phyloP scores from a whole-genome alignment of 2,113 vertebrate species.

The Perca fluviatilis region DNA sequence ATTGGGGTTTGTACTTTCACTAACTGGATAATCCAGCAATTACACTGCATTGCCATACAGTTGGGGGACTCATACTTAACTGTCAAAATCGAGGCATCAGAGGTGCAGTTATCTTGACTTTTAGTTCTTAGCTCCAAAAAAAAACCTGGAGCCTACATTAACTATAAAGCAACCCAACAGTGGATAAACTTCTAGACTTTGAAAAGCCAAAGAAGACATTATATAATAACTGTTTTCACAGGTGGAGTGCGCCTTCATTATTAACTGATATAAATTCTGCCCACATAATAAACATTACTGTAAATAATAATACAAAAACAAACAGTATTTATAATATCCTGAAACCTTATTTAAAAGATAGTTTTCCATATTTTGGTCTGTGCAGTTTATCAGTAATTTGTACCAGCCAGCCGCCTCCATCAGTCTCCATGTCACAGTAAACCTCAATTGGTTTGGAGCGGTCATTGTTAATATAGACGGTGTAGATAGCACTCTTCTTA shows the following conservation, averaged over 20 bases:
- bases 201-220: not conserved
- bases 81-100: not conserved
- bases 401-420: slow-evolving; percentile 91
- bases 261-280: not conserved
- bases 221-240: not conserved
- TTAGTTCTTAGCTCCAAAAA: not conserved
- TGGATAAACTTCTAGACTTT: not conserved
- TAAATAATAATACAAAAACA: not conserved
- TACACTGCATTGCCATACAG: not conserved
- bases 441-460: slow-evolving; percentile 82
- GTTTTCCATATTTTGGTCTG: not conserved
- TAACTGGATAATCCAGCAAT: too few relatives aligned
- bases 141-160: not conserved
- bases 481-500: slow-evolving; percentile 82
- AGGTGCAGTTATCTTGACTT: not conserved
- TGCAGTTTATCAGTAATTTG: slow-evolving; percentile 41
- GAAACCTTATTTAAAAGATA: not conserved
- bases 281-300: not conserved
- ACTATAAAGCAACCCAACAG: not conserved
- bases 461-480: slow-evolving; percentile 84
- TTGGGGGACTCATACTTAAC: not conserved
- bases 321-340: not conserved
- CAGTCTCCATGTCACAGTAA: slow-evolving; percentile 91
- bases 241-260: not conserved
- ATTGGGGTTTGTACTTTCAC: too few relatives aligned